phyloP scores from a whole-genome alignment of 64 coral and sea anemone species.

The Acropora tenuis region DNA sequence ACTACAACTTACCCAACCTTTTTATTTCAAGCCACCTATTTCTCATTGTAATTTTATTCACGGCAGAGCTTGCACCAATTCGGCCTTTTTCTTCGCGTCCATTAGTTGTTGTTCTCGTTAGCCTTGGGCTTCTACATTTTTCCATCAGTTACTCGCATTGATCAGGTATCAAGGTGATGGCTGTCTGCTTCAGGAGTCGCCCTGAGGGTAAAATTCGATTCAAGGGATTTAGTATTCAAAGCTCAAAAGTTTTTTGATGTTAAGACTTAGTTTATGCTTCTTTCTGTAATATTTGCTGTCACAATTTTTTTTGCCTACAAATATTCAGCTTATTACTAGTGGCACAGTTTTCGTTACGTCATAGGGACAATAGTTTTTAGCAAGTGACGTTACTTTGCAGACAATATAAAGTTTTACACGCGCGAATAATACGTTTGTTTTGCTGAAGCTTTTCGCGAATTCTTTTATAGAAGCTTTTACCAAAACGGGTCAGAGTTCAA shows the following conservation, averaged over 20 bases:
- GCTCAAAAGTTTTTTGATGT: neutral
- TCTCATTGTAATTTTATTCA: neutral
- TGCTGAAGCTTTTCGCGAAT: neutral
- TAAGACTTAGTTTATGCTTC: neutral
- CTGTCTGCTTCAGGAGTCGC: neutral
- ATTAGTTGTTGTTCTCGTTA: neutral
- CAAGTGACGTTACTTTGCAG: neutral
- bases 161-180: neutral
- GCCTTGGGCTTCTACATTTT: neutral
- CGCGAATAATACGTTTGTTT: neutral
- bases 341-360: neutral
- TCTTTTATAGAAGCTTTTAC: neutral
- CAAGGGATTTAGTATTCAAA: neutral
- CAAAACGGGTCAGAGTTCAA: neutral
- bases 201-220: neutral
- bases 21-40: neutral
- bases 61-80: neutral
- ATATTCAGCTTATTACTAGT: neutral
- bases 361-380: neutral
- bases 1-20: neutral
- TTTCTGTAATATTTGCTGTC: neutral
- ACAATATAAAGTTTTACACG: neutral
- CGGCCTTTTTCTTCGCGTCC: neutral
- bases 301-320: neutral
- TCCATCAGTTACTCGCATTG: neutral